Base-by-base conservation (phyloP, 2,113 vertebrate genomes). In the Excalfactoria chinensis region DNA sequence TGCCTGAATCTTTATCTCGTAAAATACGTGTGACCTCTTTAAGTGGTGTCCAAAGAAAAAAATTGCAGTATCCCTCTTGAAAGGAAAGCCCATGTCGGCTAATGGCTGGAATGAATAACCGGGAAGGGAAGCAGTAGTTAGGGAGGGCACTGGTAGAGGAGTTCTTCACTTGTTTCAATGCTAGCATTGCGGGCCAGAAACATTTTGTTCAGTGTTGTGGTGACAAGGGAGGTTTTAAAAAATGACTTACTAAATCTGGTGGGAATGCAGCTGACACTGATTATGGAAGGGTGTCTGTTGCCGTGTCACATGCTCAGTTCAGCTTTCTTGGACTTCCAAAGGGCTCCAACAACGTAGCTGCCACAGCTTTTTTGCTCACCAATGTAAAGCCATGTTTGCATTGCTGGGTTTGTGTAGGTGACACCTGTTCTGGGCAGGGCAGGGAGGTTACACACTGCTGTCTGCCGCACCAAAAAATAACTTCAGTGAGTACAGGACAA, bases 1-100 rank as follows among this genome's bases (percentile, higher is more conserved):
- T 79, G 64, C 88, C 66, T 17, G 43, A 68, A 76, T 95, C 83
- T 88, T 95, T 78, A 75, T 87, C 76, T 89, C 86, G 86, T 86
- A 66, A 76, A 89, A 86, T 64, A 53, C 70, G 67, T 32, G 70
- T 89, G 74, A 95, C 86, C 87, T 76, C 86, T 86, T 2, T 77
- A 94, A 95, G 83, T 96, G 88, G 64, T 89, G 91, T 90, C 83
- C 90, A 76, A 91, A 93, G 53, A 34, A 58, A 74, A 82, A 67
- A 25, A 56, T 74, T 66, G 32, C 63, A 78, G 23, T 84, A 79
- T 68, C 30, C 84, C 37, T 90, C 48, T 75, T 88, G 88, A 89
- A 93, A 83, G 40, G 80, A 93, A 72, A 94, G 73, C 69, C 66
- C 44, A 5, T 78, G 62, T 62, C 7, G 5, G 53, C 56, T 93